A percentile compares a stretch with the other conserved stretches of the same genome.
Conservation (phyloP, 1,140 invertebrate species). For the Ridgeia piscesae region DNA sequence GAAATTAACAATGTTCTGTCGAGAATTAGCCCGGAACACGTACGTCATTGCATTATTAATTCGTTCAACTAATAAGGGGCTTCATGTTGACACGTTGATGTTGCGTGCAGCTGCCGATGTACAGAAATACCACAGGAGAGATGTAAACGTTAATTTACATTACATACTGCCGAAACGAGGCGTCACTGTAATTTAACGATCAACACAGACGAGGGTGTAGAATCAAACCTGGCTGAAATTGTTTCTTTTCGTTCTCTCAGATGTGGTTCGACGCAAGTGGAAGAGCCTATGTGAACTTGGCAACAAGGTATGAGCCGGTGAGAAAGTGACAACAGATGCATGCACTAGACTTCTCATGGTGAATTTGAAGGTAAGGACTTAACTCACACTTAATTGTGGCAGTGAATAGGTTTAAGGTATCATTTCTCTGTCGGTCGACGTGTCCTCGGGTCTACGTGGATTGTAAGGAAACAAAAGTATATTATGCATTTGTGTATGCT, state of each 20-base stretch:
- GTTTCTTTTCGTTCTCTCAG: conserved; percentile 31
- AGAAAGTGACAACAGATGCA: conserved; percentile 30
- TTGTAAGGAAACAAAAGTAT: not conserved
- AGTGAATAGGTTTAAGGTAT: not conserved
- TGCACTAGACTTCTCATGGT: not conserved
- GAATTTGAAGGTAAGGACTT: not conserved
- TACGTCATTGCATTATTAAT: not conserved
- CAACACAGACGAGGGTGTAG: not conserved
- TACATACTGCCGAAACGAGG: not conserved
- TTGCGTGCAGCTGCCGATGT: not conserved
- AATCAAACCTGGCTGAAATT: not conserved
- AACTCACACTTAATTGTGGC: not conserved
- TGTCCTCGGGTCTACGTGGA: no score
- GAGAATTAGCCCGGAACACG: not conserved
- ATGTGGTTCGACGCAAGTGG: conserved; percentile 50
- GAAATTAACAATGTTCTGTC: not conserved
- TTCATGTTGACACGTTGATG: not conserved
- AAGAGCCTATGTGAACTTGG: conserved; percentile 48
- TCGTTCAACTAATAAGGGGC: not conserved
- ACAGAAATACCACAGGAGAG: not conserved
- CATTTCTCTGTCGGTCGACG: not conserved
- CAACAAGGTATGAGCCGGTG: conserved; percentile 45
- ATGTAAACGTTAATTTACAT: not conserved
- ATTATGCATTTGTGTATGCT: not conserved
- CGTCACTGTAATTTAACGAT: not conserved